Conservation (phyloP, 2,888 invertebrate genomes). For the Sphecodes monilicornis region DNA sequence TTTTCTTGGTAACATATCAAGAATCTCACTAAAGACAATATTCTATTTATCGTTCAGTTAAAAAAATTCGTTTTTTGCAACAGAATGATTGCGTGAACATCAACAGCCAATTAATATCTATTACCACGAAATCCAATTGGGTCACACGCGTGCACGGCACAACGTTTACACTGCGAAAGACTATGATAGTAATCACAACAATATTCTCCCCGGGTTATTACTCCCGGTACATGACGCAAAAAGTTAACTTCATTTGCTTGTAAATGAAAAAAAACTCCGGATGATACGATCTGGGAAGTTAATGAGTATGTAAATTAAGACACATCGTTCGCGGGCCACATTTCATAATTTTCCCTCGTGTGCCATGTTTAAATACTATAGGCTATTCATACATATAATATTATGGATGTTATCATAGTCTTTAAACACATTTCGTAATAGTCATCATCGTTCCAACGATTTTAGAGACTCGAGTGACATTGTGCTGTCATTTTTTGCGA, state of each 20-base stretch:
- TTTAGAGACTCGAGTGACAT: no score
- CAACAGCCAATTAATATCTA: neutral
- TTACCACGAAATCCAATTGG: neutral
- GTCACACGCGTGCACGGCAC: neutral
- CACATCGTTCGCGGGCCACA: constrained; percentile 3
- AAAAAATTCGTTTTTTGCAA: neutral
- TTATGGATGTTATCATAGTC: neutral
- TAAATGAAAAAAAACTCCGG: constrained; percentile 12
- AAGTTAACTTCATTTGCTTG: constrained; percentile 21
- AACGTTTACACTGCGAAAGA: neutral
- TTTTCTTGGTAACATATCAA: no score
- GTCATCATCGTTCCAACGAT: no score
- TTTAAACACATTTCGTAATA: neutral
- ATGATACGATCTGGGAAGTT: constrained; percentile 16
- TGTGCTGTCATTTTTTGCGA: no score
- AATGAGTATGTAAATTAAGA: constrained; percentile 23
- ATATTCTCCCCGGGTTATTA: constrained; percentile 18
- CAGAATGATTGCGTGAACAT: neutral
- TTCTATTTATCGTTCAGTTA: neutral
- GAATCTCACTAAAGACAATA: neutral
- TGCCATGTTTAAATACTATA: neutral
- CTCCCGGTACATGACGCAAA: neutral
- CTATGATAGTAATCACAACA: neutral
- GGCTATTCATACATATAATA: neutral
- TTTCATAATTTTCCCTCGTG: constrained; percentile 10